Evolutionary conservation across 1,140 invertebrate genomes (phyloP).

Genomic region (Homalodisca vitripennis): DNA sequence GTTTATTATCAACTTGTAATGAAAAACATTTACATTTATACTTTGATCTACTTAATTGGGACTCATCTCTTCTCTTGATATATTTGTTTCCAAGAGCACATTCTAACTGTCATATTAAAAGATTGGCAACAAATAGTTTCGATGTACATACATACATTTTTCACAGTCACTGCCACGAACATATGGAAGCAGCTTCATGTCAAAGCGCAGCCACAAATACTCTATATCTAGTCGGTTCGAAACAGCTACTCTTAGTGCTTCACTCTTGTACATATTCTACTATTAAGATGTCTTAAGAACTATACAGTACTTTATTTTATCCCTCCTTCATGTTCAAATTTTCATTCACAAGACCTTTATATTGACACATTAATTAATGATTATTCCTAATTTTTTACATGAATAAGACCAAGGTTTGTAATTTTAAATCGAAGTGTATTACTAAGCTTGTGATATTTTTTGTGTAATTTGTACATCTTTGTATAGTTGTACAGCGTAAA

Average conservation of each 20-base stretch:
- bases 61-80: no score
- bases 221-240: slow-evolving; percentile 21
- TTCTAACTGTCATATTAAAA: no score
- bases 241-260: slow-evolving; percentile 4
- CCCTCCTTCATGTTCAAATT: background rate
- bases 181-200: background rate
- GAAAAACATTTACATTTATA: no score
- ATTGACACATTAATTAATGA: background rate
- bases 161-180: no score
- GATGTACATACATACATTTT: no score
- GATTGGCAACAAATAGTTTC: no score
- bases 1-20: no score
- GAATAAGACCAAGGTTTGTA: background rate
- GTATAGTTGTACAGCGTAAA: background rate
- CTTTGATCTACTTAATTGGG: no score
- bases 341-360: background rate
- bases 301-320: slow-evolving; percentile 6
- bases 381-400: background rate
- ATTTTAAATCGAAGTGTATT: background rate
- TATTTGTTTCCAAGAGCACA: no score
- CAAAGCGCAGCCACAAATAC: slow-evolving; percentile 11
- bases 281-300: background rate
- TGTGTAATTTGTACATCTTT: background rate
- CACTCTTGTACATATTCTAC: background rate
- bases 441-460: background rate